Evolutionary conservation across 2,113 vertebrate species (phyloP), one percentile per base, ranked within the genome.

Genomic region (Nothoprocta perdicaria): DNA sequence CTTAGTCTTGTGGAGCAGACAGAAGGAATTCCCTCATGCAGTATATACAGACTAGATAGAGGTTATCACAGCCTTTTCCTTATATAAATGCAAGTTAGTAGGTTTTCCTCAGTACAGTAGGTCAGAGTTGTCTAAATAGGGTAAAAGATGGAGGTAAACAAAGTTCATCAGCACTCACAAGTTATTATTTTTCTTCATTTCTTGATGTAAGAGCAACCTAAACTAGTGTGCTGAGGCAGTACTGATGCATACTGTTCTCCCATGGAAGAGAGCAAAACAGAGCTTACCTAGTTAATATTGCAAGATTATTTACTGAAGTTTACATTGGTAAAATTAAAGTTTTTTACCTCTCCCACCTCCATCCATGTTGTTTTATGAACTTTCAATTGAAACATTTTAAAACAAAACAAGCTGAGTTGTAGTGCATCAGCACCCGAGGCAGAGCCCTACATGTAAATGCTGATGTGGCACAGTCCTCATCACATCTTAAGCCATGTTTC

Each of bases 1-100:
- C 27, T 78, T 68, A 75, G 57, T 68, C 72, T 89, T 74, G 31
- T n/a, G 57, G 84, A 80, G 67, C n/a, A 55, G 19, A 71, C 61
- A 65, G 22, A 33, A 66, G n/a, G 22, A 35, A 23, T 53, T 82
- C 45, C 57, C 67, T 82, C 57, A 7, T 40, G 48, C 61, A 78
- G 0, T 35, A 52, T 0, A 2, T 17, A 57, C 14, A 61, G 46
- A 61, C 12, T 43, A 85, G 57, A 55, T 87, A 31, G 84, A 82
- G n/a, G 41, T 80, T 82, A 38, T 21, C 72, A 77, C 75, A 87
- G 55, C 21, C 15, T 68, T 78, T 94, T 14, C 55, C n/a, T 82
- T 60, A 75, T 77, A 27, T 52, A 41, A 74, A 40, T 12, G 24
- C 24, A 71, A 86, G 45, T 66, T 57, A 24, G 27, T 82, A 79